Percentiles rank a stretch among this genome's conserved stretches.
phyloP scores from a whole-genome alignment of 2,888 invertebrate genomes.

The Platerodrilus igneus region DNA sequence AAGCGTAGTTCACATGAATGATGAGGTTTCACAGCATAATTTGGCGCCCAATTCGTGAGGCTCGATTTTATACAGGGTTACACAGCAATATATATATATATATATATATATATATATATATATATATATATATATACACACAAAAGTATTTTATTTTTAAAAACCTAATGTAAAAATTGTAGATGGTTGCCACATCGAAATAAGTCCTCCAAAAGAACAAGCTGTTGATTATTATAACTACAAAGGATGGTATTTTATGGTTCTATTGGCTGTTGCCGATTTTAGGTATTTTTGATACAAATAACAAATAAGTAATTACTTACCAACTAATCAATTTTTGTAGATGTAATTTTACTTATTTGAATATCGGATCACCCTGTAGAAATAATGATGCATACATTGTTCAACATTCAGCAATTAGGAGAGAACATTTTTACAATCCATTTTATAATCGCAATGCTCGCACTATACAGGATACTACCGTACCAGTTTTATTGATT shows the following conservation, averaged over 20 bases:
- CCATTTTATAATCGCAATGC: background rate
- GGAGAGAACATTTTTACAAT: background rate
- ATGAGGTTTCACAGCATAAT: no score
- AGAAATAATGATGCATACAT: constrained; percentile 3
- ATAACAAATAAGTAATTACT: no score
- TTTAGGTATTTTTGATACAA: background rate
- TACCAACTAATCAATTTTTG: no score
- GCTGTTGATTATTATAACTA: constrained; percentile 4
- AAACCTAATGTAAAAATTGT: no score
- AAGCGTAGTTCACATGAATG: no score
- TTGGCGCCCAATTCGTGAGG: no score
- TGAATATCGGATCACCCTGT: no score
- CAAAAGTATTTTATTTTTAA: no score
- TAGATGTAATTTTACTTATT: background rate
- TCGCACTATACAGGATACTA: background rate
- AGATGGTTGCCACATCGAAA: constrained; percentile 3
- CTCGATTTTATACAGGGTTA: no score
- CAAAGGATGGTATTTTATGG: background rate
- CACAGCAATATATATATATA: no score
- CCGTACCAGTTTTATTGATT: constrained; percentile 1
- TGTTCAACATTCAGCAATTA: background rate
- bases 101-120: no score
- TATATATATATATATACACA: no score
- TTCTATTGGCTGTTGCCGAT: background rate
- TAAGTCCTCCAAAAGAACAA: background rate